Conservation (phyloP, 2,797 vertebrate species). For the Leuciscus waleckii region DNA sequence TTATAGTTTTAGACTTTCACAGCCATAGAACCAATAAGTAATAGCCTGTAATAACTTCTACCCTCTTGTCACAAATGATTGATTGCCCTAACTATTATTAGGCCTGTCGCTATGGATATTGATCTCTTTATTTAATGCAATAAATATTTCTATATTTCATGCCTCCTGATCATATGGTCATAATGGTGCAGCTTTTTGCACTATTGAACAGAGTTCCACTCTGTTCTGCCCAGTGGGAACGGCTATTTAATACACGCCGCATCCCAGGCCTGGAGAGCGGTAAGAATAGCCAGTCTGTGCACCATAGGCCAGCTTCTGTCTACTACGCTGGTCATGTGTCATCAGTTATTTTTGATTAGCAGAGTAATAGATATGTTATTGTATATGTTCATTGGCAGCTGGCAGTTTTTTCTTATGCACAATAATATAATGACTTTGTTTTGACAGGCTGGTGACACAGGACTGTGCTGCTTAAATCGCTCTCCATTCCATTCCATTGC, state of each 20-base stretch:
- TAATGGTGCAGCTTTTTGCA: conserved; percentile 58
- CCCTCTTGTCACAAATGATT: neutral
- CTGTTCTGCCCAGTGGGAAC: conserved; percentile 98
- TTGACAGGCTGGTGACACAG: conserved; percentile 23
- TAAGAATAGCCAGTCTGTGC: conserved; percentile 75
- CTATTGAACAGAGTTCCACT: conserved; percentile 92
- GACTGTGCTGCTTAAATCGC: conserved; percentile 16
- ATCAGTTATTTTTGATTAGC: conserved; percentile 26
- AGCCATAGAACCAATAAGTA: neutral
- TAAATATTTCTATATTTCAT: conserved; percentile 70
- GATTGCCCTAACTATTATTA: neutral
- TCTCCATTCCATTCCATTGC: neutral
- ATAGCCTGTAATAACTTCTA: neutral
- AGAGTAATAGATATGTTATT: neutral
- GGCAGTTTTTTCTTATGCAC: conserved; percentile 7
- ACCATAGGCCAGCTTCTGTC: neutral
- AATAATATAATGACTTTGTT: neutral
- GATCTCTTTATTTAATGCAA: conserved; percentile 9
- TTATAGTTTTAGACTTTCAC: neutral
- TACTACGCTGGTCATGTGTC: conserved; percentile 12
- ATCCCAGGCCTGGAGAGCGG: conserved; percentile 93
- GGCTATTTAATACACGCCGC: conserved; percentile 95
- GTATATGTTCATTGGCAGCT: neutral
- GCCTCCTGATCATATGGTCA: conserved; percentile 69
- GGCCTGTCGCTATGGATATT: neutral